Evolutionary conservation across 2,888 invertebrate species (phyloP).

Genomic region (Drosophila meridiana): DNA sequence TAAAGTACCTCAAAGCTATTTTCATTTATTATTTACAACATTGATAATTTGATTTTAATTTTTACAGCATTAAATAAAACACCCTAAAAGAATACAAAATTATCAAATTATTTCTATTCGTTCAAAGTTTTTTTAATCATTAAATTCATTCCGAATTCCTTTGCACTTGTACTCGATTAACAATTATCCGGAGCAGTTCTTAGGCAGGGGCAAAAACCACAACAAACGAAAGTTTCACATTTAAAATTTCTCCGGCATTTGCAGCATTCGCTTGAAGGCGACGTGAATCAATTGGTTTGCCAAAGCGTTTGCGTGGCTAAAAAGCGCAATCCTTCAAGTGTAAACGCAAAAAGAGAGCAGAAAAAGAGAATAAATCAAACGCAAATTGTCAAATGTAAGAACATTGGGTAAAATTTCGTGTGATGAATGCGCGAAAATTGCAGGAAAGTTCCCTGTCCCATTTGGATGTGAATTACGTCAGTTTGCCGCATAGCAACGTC

Average conservation of each 20-base stretch:
- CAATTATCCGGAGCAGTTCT: too few relatives aligned
- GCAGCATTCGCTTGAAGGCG: constrained; percentile 11
- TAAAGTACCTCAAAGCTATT: too few relatives aligned
- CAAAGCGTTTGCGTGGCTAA: constrained; percentile 21
- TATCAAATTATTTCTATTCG: too few relatives aligned
- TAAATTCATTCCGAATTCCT: too few relatives aligned
- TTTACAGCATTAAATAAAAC: too few relatives aligned
- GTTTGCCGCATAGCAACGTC: constrained; percentile 65
- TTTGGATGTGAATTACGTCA: constrained; percentile 82
- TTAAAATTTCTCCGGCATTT: constrained; percentile 11
- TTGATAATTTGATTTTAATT: too few relatives aligned
- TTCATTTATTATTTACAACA: too few relatives aligned
- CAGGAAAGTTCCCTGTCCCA: constrained; percentile 83
- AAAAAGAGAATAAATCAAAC: constrained; percentile 8
- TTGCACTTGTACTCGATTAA: background rate
- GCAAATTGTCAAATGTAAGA: constrained; percentile 24
- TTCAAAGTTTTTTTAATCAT: too few relatives aligned
- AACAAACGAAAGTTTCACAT: background rate
- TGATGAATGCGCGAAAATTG: constrained; percentile 83
- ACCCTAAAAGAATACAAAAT: too few relatives aligned
- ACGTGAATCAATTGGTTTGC: constrained; percentile 7
- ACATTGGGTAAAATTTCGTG: constrained; percentile 54
- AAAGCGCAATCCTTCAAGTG: constrained; percentile 6
- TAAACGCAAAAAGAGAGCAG: background rate
- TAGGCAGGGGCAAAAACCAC: too few relatives aligned